A percentile compares a stretch with the other conserved stretches of the same genome.
These are phyloP conservation scores for Takifugu ocellatus DNA, from an alignment of 2,797 vertebrate genomes.

Conservation along the genomic window DNA sequence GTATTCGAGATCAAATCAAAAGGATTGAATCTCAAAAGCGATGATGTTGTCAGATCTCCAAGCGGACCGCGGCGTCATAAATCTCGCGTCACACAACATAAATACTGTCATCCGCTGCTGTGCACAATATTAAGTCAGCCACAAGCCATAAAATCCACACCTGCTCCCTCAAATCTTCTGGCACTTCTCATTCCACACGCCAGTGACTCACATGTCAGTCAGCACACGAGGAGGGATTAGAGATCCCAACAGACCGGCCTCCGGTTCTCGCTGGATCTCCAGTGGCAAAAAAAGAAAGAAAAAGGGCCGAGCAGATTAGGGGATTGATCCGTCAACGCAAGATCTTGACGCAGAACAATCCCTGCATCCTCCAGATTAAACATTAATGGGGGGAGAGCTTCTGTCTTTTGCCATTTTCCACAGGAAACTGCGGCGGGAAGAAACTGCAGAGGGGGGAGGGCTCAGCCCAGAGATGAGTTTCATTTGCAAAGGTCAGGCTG, in stretches of 20 bases:
- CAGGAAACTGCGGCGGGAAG: neutral
- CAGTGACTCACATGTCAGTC: slow-evolving; percentile 11
- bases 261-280: neutral
- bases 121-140: slow-evolving; percentile 40
- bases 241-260: slow-evolving; percentile 21
- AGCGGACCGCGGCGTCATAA: slow-evolving; percentile 10
- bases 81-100: slow-evolving; percentile 27
- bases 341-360: slow-evolving; percentile 6
- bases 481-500: slow-evolving; percentile 40
- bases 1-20: slow-evolving; percentile 3
- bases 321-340: slow-evolving; percentile 17
- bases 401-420: slow-evolving; percentile 13
- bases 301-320: slow-evolving; percentile 19
- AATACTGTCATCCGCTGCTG: slow-evolving; percentile 28
- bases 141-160: slow-evolving; percentile 51
- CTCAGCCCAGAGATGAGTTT: slow-evolving; percentile 30
- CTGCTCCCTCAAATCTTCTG: slow-evolving; percentile 32
- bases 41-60: slow-evolving; percentile 17
- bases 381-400: neutral
- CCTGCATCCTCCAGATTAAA: neutral
- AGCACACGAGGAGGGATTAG: slow-evolving; percentile 2
- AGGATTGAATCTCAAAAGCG: slow-evolving; percentile 18
- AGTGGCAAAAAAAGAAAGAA: slow-evolving; percentile 9
- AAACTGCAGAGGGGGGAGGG: slow-evolving; percentile 11
- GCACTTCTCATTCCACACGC: slow-evolving; percentile 31